A percentile compares a stretch with the other conserved stretches of the same genome.
phyloP scores from a whole-genome alignment of 2,113 vertebrate genomes.

The Blennius ocellaris region DNA sequence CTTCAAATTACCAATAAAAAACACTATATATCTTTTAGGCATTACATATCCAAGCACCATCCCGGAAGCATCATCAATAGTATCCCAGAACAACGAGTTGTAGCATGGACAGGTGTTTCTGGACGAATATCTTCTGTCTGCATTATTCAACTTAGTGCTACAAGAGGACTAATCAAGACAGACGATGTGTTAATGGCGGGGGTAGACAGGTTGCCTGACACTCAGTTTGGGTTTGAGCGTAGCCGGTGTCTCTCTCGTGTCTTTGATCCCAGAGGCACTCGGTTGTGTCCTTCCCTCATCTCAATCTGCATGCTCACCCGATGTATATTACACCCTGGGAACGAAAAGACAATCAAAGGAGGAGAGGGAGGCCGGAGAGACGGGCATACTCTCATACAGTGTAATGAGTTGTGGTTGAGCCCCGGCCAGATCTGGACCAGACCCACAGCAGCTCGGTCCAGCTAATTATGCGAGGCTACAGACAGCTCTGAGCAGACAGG shows the following conservation, averaged over 20 bases:
- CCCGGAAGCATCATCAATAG: no score
- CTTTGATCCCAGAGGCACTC: slow-evolving; percentile 23
- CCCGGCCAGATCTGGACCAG: slow-evolving; percentile 62
- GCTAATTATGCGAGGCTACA: slow-evolving; percentile 69
- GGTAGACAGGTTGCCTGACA: neutral
- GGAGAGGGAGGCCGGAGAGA: slow-evolving; percentile 36
- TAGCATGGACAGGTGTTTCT: no score
- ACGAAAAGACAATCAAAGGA: slow-evolving; percentile 35
- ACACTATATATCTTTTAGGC: no score
- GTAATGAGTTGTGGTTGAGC: slow-evolving; percentile 67
- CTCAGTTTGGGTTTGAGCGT: neutral
- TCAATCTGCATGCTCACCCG: neutral
- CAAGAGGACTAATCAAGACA: no score
- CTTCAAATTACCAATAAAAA: no score
- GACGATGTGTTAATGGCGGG: no score
- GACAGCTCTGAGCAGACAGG: slow-evolving; percentile 44
- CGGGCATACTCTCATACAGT: slow-evolving; percentile 42
- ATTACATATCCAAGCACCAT: no score
- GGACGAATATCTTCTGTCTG: no score
- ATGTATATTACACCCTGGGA: neutral
- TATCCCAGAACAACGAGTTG: no score
- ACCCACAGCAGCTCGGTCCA: slow-evolving; percentile 48
- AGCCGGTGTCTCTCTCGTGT: neutral
- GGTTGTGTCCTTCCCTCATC: slow-evolving; percentile 36
- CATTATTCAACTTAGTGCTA: no score